These are phyloP conservation scores for Empis livida DNA, from an alignment of 2,888 invertebrate genomes.

Conservation along the genomic window DNA sequence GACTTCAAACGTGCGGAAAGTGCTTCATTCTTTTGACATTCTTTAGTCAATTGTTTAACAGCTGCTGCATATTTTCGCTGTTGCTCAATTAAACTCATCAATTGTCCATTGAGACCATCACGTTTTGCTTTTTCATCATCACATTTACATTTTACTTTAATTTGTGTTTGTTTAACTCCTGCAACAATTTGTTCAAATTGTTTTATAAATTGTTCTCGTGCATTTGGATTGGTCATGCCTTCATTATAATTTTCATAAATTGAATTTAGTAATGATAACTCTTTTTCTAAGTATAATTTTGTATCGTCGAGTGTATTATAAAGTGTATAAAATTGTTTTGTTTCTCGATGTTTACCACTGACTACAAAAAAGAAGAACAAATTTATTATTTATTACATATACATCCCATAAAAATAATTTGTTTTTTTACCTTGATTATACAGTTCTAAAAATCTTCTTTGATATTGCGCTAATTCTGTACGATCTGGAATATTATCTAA, in stretches of 20 bases:
- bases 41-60: slow-evolving; percentile 61
- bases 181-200: slow-evolving; percentile 85
- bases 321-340: slow-evolving; percentile 92
- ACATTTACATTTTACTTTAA: slow-evolving; percentile 53
- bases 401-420: no score
- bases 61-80: slow-evolving; percentile 65
- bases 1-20: slow-evolving; percentile 31
- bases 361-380: slow-evolving; percentile 44
- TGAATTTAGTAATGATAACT: slow-evolving; percentile 75
- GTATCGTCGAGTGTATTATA: slow-evolving; percentile 93
- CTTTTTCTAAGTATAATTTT: slow-evolving; percentile 84
- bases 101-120: slow-evolving; percentile 49
- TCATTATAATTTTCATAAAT: slow-evolving; percentile 79
- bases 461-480: slow-evolving; percentile 89
- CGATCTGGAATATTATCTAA: slow-evolving; percentile 88
- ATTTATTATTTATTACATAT: not conserved
- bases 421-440: slow-evolving; percentile 64
- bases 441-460: slow-evolving; percentile 86
- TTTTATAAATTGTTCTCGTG: slow-evolving; percentile 77
- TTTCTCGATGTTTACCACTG: slow-evolving; percentile 89
- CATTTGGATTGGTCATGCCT: slow-evolving; percentile 67
- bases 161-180: slow-evolving; percentile 74
- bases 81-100: slow-evolving; percentile 49
- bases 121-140: slow-evolving; percentile 53
- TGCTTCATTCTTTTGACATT: slow-evolving; percentile 56